Evolutionary conservation across 2,113 vertebrate genomes (phyloP), one percentile per base, ranked within the genome.

Genomic region (Phaethornis superciliosus): DNA sequence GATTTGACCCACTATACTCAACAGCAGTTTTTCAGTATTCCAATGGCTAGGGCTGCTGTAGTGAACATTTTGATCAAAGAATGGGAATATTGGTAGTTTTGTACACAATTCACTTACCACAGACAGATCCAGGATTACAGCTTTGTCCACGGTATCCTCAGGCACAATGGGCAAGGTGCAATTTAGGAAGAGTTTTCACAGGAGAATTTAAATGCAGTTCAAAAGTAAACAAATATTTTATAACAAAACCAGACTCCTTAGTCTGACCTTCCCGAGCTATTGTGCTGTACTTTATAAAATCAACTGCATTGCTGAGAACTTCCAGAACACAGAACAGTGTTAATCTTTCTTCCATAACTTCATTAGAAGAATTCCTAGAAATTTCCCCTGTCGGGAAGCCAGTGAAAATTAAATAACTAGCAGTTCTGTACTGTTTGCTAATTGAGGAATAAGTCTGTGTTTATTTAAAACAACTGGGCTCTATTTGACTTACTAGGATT

Each of bases 361-460:
- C 28, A 56, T 92, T 90, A 77, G 56, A 81, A 88, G 7, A 11
- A 13, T 88, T 88, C 71, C 75, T 95, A 86, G 77, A 93, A 88
- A 84, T 85, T 55, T 90, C 37, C 27, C 6, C 24, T 69, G 40
- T 83, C 68, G 62, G 55, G 64, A 92, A 68, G 78, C 49, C 52
- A 84, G 14, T 67, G 26, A 71, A 92, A 92, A 83, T 60, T 7
- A 87, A 94, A 80, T 69, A 67, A n/a, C 69, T 75, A 55, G 59
- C 26, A 28, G 70, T 93, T 91, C 81, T 79, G 5, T 84, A 37
- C 32, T 86, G 0, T 78, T 93, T 90, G 20, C 28, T 88, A 12
- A 46, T 80, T 63, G 24, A 59, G 21, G 32, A 80, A 78, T 83
- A 83, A 63, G 9, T 18, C 46, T 72, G 19, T 79, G 26, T 69